A percentile compares a stretch with the other conserved stretches of the same genome.
Conservation (phyloP, 1,140 invertebrate species). For the Sitophilus oryzae region DNA sequence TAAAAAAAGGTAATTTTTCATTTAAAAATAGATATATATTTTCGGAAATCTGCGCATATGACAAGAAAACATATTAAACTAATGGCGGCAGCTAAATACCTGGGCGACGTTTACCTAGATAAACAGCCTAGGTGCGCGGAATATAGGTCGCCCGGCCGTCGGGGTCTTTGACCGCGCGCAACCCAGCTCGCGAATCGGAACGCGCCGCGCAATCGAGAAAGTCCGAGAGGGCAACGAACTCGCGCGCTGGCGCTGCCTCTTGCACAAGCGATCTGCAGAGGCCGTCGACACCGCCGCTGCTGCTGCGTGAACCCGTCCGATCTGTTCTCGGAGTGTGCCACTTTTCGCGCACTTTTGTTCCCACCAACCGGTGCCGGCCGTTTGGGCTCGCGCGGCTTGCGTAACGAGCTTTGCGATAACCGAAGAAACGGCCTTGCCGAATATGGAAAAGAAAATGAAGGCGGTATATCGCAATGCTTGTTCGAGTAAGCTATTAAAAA, state of each 20-base stretch:
- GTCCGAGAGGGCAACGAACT: constrained; percentile 38
- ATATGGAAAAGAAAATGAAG: no score
- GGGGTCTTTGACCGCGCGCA: constrained; percentile 37
- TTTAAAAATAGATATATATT: no score
- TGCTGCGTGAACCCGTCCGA: constrained; percentile 18
- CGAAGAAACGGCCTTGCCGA: not conserved
- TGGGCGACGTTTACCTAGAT: constrained; percentile 14
- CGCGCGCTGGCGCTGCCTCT: constrained; percentile 30
- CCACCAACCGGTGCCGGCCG: not conserved
- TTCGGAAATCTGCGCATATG: no score
- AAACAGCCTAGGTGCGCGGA: constrained; percentile 14
- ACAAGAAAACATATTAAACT: no score
- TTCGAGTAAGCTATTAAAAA: no score
- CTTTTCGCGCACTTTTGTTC: constrained; percentile 28
- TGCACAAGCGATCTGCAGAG: constrained; percentile 40
- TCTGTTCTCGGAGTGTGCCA: constrained; percentile 32
- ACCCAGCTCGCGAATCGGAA: constrained; percentile 29
- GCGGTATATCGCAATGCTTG: no score
- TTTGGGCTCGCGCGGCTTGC: not conserved
- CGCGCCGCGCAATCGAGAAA: constrained; percentile 36
- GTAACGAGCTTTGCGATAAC: not conserved
- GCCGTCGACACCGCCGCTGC: constrained; percentile 39
- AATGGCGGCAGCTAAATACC: no score
- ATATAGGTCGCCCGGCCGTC: constrained; percentile 34
- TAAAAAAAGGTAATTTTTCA: no score